These are phyloP conservation scores for Morpho helenor DNA, from an alignment of 2,888 invertebrate genomes.

Conservation along the genomic window DNA sequence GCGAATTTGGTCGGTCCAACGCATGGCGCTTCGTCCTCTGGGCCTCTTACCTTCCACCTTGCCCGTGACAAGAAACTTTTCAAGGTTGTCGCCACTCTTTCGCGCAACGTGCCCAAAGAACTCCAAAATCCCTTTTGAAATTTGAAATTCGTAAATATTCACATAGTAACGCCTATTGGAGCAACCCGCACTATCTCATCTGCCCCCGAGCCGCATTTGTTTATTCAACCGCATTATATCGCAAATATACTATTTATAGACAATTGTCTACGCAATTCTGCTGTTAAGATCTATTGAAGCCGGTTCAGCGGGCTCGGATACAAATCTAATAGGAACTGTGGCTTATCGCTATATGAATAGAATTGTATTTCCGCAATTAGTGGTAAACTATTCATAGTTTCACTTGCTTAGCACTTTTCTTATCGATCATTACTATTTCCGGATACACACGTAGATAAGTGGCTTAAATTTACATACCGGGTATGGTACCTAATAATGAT, in stretches of 20 bases:
- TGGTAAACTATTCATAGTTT: constrained; percentile 6
- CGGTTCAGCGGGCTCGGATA: constrained; percentile 14
- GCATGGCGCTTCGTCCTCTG: too few species aligned
- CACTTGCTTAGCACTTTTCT: constrained; percentile 7
- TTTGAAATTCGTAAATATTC: not conserved
- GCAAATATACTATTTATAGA: constrained; percentile 29
- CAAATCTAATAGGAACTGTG: constrained; percentile 17
- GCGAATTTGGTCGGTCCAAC: too few species aligned
- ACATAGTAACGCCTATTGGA: constrained; percentile 1
- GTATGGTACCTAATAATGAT: too few species aligned
- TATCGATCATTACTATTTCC: constrained; percentile 1
- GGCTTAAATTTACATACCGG: too few species aligned
- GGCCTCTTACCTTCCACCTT: too few species aligned
- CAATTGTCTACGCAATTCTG: constrained; percentile 26
- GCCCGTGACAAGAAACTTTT: too few species aligned
- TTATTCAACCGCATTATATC: constrained; percentile 33
- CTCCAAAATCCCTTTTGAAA: too few species aligned
- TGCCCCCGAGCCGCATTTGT: constrained; percentile 34
- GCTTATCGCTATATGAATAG: constrained; percentile 11
- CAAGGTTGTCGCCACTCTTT: too few species aligned
- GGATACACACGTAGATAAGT: too few species aligned
- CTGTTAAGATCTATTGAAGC: constrained; percentile 11
- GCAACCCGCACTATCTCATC: constrained; percentile 34
- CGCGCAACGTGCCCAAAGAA: too few species aligned
- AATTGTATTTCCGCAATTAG: constrained; percentile 17